A percentile compares a stretch with the other conserved stretches of the same genome.
Evolutionary conservation across 2,113 vertebrate genomes (phyloP).

Genomic region (Gracilinanus agilis): DNA sequence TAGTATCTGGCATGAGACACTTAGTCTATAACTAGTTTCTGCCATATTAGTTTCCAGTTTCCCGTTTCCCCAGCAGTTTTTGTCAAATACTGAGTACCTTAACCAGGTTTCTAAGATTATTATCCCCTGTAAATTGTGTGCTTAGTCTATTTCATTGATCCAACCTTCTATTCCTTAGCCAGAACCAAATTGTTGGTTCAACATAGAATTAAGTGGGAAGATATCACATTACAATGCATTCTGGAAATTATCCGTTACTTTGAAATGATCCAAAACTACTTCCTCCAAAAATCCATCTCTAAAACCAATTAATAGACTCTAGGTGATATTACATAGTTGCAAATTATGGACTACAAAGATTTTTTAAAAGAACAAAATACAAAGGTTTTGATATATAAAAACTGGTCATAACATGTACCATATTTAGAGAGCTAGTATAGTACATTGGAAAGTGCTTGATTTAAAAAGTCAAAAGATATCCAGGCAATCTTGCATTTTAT

Average conservation of each 20-base stretch:
- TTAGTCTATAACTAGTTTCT: no score
- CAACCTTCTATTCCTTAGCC: no score
- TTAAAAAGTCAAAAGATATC: not conserved
- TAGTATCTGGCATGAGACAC: no score
- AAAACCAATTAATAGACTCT: not conserved
- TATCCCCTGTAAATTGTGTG: no score
- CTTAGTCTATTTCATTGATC: no score
- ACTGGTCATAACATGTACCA: not conserved
- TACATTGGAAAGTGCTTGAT: not conserved
- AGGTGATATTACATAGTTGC: not conserved
- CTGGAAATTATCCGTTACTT: not conserved
- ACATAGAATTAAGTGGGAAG: not conserved
- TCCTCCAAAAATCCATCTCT: not conserved
- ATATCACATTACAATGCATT: not conserved
- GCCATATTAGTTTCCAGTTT: no score
- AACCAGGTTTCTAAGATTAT: no score
- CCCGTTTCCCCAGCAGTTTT: no score
- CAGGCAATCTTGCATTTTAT: not conserved
- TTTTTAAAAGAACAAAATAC: not conserved
- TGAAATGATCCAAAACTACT: not conserved
- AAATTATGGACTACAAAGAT: not conserved
- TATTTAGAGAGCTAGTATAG: not conserved
- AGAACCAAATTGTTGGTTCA: no score
- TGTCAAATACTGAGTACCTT: no score
- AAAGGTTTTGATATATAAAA: not conserved